phyloP scores from a whole-genome alignment of 2,113 vertebrate species.

The Phalacrocorax carbo region DNA sequence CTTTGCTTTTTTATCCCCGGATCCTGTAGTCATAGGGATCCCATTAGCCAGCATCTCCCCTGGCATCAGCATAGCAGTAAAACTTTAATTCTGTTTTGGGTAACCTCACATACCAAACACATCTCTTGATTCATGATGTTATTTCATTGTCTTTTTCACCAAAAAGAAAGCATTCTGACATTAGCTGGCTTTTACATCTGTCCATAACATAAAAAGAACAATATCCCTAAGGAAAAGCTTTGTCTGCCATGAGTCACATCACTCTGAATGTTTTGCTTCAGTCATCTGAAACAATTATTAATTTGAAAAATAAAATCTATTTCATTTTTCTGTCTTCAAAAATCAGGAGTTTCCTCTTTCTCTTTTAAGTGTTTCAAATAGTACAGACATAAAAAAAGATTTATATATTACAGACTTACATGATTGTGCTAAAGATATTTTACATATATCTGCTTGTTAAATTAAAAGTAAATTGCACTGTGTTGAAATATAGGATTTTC shows the following conservation, averaged over 20 bases:
- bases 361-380: neutral
- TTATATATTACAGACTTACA: neutral
- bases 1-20: neutral
- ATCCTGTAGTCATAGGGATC: neutral
- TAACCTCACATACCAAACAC: neutral
- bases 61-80: neutral
- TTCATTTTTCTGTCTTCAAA: neutral
- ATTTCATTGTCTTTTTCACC: neutral
- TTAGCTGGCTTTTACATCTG: neutral
- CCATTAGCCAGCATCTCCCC: neutral
- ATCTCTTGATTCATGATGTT: neutral
- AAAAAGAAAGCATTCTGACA: neutral
- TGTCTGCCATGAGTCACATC: neutral
- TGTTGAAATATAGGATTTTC: conserved; percentile 40
- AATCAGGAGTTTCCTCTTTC: neutral
- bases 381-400: neutral
- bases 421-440: neutral
- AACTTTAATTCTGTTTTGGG: neutral
- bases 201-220: neutral
- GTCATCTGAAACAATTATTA: neutral
- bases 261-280: neutral
- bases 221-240: neutral
- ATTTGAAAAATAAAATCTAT: neutral
- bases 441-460: neutral
- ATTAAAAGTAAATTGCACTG: conserved; percentile 41